A percentile compares a stretch with the other conserved stretches of the same genome.
Evolutionary conservation across 2,797 vertebrate genomes (phyloP).

Genomic region (Sebastes cheni): DNA sequence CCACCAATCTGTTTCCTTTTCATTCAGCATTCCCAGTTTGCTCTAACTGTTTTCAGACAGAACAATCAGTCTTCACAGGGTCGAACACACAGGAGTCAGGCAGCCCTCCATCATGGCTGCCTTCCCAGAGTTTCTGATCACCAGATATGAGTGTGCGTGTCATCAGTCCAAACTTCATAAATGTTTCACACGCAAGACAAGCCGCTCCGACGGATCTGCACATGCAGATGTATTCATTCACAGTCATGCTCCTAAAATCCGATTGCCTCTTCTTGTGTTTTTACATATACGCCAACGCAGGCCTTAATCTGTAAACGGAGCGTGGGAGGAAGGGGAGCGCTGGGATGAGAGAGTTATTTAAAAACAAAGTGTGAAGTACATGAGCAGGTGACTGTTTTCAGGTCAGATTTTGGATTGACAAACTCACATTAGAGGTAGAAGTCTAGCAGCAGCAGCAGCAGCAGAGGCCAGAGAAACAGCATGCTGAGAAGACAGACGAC

Average conservation of each 20-base stretch:
- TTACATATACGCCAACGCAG: constrained; percentile 30
- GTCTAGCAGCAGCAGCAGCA: constrained; percentile 24
- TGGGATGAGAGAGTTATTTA: constrained; percentile 58
- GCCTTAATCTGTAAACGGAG: constrained; percentile 58
- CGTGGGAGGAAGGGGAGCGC: constrained; percentile 35
- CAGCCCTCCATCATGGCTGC: constrained; percentile 68
- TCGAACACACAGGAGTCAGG: constrained; percentile 68
- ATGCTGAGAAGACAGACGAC: constrained; percentile 74
- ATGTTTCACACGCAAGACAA: constrained; percentile 60
- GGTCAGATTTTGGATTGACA: constrained; percentile 54
- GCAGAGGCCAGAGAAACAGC: constrained; percentile 47
- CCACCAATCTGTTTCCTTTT: constrained; percentile 56
- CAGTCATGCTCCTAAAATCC: constrained; percentile 61
- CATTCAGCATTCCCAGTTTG: constrained; percentile 40
- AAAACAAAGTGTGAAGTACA: constrained; percentile 48
- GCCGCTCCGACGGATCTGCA: constrained; percentile 32
- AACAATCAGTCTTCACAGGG: constrained; percentile 64
- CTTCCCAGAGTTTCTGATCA: constrained; percentile 79
- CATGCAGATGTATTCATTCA: constrained; percentile 65
- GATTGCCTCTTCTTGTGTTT: constrained; percentile 48
- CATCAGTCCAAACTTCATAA: constrained; percentile 61
- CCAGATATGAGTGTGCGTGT: constrained; percentile 72
- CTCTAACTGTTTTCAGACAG: constrained; percentile 58
- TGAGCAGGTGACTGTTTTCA: constrained; percentile 51
- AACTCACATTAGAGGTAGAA: constrained; percentile 50